These are phyloP conservation scores for Crematogaster levior DNA, from an alignment of 2,888 invertebrate species.

Conservation along the genomic window DNA sequence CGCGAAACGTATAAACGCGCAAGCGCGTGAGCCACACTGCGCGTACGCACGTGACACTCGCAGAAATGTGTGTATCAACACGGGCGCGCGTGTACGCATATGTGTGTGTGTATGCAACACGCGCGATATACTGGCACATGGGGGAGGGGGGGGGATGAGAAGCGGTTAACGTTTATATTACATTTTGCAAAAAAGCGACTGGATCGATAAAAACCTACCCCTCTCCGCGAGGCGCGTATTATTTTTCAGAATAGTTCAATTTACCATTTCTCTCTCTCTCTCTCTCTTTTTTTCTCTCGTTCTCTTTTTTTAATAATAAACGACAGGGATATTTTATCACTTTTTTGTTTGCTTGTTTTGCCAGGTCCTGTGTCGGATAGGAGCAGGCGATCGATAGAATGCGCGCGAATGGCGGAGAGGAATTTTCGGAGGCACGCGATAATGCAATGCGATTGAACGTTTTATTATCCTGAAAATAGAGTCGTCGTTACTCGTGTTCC, in stretches of 20 bases:
- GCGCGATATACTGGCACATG: conserved; percentile 6
- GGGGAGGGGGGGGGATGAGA: background rate
- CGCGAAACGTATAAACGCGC: background rate
- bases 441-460: conserved; percentile 43
- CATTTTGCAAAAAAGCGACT: conserved; percentile 43
- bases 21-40: background rate
- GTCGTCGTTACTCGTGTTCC: conserved; percentile 8
- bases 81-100: too few species aligned
- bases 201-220: conserved; percentile 57
- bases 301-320: conserved; percentile 41
- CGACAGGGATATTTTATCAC: conserved; percentile 49
- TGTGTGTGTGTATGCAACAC: background rate
- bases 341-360: conserved; percentile 53
- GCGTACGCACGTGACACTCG: background rate
- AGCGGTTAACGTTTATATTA: conserved; percentile 44
- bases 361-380: conserved; percentile 10
- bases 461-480: conserved; percentile 45
- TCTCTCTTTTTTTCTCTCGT: background rate
- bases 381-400: conserved; percentile 48
- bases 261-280: conserved; percentile 13
- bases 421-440: conserved; percentile 51
- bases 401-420: conserved; percentile 48
- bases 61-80: background rate
- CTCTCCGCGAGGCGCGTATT: conserved; percentile 21
- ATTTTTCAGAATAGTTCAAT: conserved; percentile 50